A percentile compares a stretch with the other conserved stretches of the same genome.
These are phyloP conservation scores for Pangasianodon gigas DNA, from an alignment of 2,113 vertebrate genomes.

Conservation along the genomic window DNA sequence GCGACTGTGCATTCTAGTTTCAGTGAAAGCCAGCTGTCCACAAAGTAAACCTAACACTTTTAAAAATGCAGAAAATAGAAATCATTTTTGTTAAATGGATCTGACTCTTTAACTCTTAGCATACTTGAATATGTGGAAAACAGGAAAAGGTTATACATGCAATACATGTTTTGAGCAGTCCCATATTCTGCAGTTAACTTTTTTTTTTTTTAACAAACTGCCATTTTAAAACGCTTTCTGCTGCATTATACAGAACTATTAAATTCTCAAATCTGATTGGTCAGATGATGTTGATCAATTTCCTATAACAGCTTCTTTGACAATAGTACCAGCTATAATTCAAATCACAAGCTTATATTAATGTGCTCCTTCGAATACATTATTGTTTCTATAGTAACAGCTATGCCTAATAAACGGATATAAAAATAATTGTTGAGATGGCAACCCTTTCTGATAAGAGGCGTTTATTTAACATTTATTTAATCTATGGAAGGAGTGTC, in stretches of 20 bases:
- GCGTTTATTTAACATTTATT: not conserved
- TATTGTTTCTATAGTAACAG: not conserved
- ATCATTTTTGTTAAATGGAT: not conserved
- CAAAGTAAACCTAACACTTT: not conserved
- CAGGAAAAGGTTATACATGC: not conserved
- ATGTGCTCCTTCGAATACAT: not conserved
- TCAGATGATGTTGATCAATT: not conserved
- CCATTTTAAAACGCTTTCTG: not conserved
- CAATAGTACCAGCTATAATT: not conserved
- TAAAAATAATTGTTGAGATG: not conserved
- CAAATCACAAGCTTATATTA: not conserved
- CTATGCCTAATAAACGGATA: not conserved
- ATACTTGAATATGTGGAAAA: not conserved
- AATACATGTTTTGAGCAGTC: not conserved
- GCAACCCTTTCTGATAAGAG: not conserved
- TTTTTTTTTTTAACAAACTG: no score
- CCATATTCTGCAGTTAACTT: not conserved
- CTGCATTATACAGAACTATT: not conserved
- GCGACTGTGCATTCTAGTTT: not conserved
- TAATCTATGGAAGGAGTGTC: not conserved
- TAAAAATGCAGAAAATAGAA: slow-evolving; percentile 3
- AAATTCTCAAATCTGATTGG: not conserved
- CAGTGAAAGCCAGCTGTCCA: not conserved
- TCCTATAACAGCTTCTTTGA: not conserved
- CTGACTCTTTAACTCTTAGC: not conserved